A percentile compares a stretch with the other conserved stretches of the same genome.
phyloP scores from a whole-genome alignment of 2,797 vertebrate genomes.

The Tangara arthus region DNA sequence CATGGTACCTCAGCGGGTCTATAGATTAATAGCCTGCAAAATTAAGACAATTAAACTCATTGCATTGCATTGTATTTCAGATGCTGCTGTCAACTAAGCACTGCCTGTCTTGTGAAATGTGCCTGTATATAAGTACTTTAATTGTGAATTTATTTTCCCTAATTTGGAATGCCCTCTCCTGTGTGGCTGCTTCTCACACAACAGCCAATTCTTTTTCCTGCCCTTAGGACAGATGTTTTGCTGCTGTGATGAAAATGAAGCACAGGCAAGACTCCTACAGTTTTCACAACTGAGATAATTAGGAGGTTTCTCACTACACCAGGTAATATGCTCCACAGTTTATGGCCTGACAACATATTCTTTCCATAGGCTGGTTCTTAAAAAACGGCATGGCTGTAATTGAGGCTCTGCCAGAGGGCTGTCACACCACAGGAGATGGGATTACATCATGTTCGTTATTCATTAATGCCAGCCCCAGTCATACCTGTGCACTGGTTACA shows the following conservation, averaged over 20 bases:
- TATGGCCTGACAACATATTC: not conserved
- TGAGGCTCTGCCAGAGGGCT: not conserved
- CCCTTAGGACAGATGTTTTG: not conserved
- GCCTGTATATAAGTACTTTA: not conserved
- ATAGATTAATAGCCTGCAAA: not conserved
- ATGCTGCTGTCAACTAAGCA: not conserved
- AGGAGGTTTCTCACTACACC: not conserved
- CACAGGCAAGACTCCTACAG: not conserved
- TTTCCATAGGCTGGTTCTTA: not conserved
- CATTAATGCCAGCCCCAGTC: not conserved
- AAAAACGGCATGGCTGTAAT: not conserved
- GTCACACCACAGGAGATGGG: not conserved
- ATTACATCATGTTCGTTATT: not conserved
- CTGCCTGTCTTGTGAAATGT: not conserved
- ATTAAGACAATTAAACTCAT: not conserved
- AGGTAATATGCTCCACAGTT: not conserved
- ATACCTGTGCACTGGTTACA: not conserved
- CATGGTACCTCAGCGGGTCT: not conserved
- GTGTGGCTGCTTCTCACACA: not conserved
- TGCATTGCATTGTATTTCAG: not conserved
- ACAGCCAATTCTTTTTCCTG: not conserved
- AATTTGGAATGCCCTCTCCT: not conserved
- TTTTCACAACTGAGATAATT: not conserved
- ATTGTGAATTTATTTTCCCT: not conserved
- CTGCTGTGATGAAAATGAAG: not conserved